Percentiles rank a stretch among this genome's conserved stretches.
phyloP scores from a whole-genome alignment of 2,113 vertebrate genomes.

The Dipodomys merriami region DNA sequence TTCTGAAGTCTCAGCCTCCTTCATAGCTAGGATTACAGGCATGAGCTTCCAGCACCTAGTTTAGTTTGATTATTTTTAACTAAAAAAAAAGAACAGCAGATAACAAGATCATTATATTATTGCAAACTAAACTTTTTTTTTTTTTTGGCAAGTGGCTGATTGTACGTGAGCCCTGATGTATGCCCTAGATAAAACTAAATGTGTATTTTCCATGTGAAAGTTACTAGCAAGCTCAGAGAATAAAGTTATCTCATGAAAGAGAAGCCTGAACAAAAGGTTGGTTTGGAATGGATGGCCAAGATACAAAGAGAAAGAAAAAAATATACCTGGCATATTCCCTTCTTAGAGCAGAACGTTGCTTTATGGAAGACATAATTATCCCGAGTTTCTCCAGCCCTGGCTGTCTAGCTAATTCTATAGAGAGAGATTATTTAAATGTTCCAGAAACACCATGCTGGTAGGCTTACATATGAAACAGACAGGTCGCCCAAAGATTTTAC shows the following conservation, averaged over 20 bases:
- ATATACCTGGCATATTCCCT: constrained; percentile 70
- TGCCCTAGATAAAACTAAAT: constrained; percentile 48
- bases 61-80: constrained; percentile 61
- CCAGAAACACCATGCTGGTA: constrained; percentile 2
- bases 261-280: constrained; percentile 43
- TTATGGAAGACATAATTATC: constrained; percentile 73
- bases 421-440: constrained; percentile 68
- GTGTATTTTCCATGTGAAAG: not conserved
- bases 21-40: no score
- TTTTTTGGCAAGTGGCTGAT: constrained; percentile 39
- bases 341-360: constrained; percentile 67
- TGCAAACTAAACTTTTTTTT: constrained; percentile 15
- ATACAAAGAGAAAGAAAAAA: constrained; percentile 64
- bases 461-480: constrained; percentile 55
- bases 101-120: constrained; percentile 36
- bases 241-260: constrained; percentile 56
- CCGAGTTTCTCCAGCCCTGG: constrained; percentile 58
- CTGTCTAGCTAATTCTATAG: constrained; percentile 73
- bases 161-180: not conserved
- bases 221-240: constrained; percentile 44
- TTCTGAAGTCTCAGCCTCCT: no score
- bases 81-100: constrained; percentile 12
- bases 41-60: no score
- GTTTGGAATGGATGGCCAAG: constrained; percentile 57
- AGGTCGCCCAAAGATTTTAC: constrained; percentile 60